phyloP scores from a whole-genome alignment of 2,797 vertebrate species.

The Ara ararauna region DNA sequence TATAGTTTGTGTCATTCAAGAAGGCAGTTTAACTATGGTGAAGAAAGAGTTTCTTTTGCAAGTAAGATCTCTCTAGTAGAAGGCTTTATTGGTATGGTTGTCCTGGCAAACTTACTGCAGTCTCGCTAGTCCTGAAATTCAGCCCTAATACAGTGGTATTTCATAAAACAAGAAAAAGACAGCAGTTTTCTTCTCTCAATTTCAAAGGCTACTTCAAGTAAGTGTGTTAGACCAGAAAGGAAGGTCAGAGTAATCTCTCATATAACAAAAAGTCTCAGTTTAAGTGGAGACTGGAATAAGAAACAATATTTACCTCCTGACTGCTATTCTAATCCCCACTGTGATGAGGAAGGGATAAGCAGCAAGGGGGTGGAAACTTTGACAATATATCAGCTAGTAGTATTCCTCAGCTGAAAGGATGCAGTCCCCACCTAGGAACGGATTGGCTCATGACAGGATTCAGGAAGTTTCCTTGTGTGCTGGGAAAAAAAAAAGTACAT shows the following conservation, averaged over 20 bases:
- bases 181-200: background rate
- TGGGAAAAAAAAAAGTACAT: background rate
- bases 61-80: background rate
- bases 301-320: background rate
- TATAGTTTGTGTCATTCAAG: background rate
- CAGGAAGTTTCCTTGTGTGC: background rate
- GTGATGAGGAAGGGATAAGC: background rate
- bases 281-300: background rate
- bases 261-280: background rate
- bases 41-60: background rate
- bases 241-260: background rate
- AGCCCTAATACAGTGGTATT: background rate
- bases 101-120: background rate
- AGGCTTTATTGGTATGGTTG: background rate
- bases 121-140: background rate
- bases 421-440: background rate
- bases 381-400: background rate
- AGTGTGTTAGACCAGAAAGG: background rate
- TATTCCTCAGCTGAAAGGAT: background rate
- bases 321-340: accelerated
- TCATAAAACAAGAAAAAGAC: background rate
- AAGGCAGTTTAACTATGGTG: background rate
- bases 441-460: accelerated
- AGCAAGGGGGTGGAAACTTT: background rate
- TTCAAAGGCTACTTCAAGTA: background rate